Base-by-base conservation (phyloP, 2,888 invertebrate species). In the Galeruca laticollis region DNA sequence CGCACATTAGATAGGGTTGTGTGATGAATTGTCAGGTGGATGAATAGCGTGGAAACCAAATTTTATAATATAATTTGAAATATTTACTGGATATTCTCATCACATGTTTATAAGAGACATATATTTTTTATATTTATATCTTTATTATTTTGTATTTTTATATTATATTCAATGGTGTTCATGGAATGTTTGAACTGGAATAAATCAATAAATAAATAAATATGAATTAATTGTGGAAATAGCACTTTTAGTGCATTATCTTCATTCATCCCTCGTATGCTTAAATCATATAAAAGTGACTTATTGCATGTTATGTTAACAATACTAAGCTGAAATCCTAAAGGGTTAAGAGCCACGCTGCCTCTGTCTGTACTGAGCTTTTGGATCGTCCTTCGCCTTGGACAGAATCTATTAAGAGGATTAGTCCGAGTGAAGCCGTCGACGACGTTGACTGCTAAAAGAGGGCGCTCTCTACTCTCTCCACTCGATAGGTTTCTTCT, bases 381-480 rank as follows among this genome's bases (percentile, higher is more conserved):
- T n/a, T n/a, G 8, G 20, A 8, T 40, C 37, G 56, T 37, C 66
- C 62, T 51, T 33, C 82, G 83, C 82, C 84, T 85, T 82, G 84
- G 82, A 82, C 83, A 81, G 86, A 86, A 86, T 86, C 86, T 86
- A 86, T 86, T 86, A 86, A 86, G 86, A 82, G 85, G 86, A 86
- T 86, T 86, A 86, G 82, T 81, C 82, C 81, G 82, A 82, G 83
- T 84, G 85, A 84, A 84, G 85, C 85, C 84, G 82, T 83, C 83
- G 79, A 78, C 73, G 72, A 78, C 73, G 72, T 71, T 73, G 70
- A 59, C 54, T 47, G 62, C 49, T 62, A 52, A 70, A 60, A 70
- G 67, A 70, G 64, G 72, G 72, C 73, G 71, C 70, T 57, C 64
- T 67, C 15, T 57, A 57, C 56, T 56, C 31, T 59, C 35, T 60